A percentile compares a stretch with the other conserved stretches of the same genome.
Evolutionary conservation across 1,140 invertebrate species (phyloP).

Genomic region (Papilio polyxenes): DNA sequence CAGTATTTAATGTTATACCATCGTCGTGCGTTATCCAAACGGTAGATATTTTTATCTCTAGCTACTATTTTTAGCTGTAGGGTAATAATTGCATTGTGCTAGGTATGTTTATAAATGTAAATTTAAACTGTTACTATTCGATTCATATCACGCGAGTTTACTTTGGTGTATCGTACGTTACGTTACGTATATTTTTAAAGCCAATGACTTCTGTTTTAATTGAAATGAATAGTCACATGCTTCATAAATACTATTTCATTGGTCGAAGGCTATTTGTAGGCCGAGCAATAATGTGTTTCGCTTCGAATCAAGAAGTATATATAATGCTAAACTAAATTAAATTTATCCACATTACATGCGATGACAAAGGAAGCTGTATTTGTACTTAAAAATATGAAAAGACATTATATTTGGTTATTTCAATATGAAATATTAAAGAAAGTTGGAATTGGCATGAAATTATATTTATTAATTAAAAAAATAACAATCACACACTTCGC

Average conservation of each 20-base stretch:
- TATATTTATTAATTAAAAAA: not conserved
- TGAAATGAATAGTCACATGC: slow-evolving; percentile 14
- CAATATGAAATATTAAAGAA: not conserved
- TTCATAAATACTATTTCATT: not conserved
- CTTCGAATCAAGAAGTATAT: not conserved
- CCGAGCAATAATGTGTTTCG: not conserved
- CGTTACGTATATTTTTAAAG: slow-evolving; percentile 17
- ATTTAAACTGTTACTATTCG: slow-evolving; percentile 26
- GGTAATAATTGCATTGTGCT: slow-evolving; percentile 58
- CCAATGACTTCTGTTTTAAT: slow-evolving; percentile 25
- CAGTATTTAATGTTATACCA: slow-evolving; percentile 29
- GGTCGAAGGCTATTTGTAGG: not conserved
- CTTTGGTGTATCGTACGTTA: slow-evolving; percentile 18
- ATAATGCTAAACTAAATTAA: not conserved
- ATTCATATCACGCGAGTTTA: slow-evolving; percentile 4
- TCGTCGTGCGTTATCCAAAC: slow-evolving; percentile 54
- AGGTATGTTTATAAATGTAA: slow-evolving; percentile 24
- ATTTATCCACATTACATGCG: not conserved
- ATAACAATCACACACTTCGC: not conserved
- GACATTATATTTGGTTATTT: not conserved
- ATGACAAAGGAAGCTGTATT: not conserved
- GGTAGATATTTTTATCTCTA: slow-evolving; percentile 61
- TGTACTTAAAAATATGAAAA: not conserved
- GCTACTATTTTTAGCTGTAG: slow-evolving; percentile 63
- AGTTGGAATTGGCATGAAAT: not conserved